A percentile compares a stretch with the other conserved stretches of the same genome.
Conservation (phyloP, 2,113 vertebrate genomes). For the Paramormyrops kingsleyae region DNA sequence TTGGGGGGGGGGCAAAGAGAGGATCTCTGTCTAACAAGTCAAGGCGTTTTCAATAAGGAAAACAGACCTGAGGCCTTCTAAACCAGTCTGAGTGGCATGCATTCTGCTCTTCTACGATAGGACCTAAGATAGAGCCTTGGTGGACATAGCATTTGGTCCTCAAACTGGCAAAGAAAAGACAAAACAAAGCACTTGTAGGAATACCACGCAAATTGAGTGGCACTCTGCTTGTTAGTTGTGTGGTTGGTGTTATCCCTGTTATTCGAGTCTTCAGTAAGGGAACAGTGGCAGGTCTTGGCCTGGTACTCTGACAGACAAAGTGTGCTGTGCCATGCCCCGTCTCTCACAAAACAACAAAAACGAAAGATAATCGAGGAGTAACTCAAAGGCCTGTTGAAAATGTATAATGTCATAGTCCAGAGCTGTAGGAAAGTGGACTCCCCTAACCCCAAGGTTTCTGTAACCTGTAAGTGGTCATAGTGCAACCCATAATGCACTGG, state of each 20-base stretch:
- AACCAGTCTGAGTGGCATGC: constrained; percentile 12
- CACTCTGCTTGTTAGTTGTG: constrained; percentile 23
- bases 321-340: constrained; percentile 15
- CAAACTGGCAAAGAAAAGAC: constrained; percentile 6
- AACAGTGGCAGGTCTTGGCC: constrained; percentile 17
- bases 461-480: not conserved
- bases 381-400: constrained; percentile 19
- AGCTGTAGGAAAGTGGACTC: not conserved
- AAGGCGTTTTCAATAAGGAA: constrained; percentile 36
- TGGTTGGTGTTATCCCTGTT: constrained; percentile 14
- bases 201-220: constrained; percentile 28
- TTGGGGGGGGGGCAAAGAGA: not conserved
- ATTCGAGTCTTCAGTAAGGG: not conserved
- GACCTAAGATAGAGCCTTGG: not conserved
- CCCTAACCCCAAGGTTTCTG: not conserved
- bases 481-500: not conserved
- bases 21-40: not conserved
- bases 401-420: constrained; percentile 16
- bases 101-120: constrained; percentile 8
- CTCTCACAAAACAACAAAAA: constrained; percentile 11
- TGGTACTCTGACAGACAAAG: not conserved
- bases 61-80: constrained; percentile 17
- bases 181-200: constrained; percentile 36
- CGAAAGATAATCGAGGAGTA: not conserved
- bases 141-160: constrained; percentile 4